Base-by-base conservation (phyloP, 2,888 invertebrate species). In the Heteromyza rotundicornis region DNA sequence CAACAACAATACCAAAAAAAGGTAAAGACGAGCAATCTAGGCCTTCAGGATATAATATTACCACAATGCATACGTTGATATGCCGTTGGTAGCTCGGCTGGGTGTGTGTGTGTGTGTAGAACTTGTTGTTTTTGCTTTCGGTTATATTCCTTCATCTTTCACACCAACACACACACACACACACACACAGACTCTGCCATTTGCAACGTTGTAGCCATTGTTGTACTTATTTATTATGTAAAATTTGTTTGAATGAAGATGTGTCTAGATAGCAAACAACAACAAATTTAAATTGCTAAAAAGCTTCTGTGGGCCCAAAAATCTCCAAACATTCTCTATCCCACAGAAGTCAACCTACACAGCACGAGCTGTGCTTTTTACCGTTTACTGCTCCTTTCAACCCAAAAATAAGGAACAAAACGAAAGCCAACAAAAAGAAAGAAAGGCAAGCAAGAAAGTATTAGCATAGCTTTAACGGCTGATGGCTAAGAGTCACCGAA, bases 261-360 rank as follows among this genome's bases (percentile, higher is more conserved):
- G 55, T 59, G 59, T 56, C 36, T 40, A 40, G 16, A 40, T 40
- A n/a, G 40, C 40, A 40, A 57, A 19, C 20, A 64, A 74, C 74
- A 74, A 74, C 71, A 76, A 70, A 73, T 76, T 74, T 74, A 74
- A 74, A 76, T 76, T 71, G 70, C 70, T 63, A 68, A 73, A 71
- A 64, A 64, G 62, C 68, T 61, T 68, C 65, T 70, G 50, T 53
- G 59, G 62, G 56, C 59, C 32, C 55, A 50, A 40, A 24, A 17
- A n/a, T n/a, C n/a, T n/a, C n/a, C n/a, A n/a, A n/a, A n/a, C n/a
- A n/a, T n/a, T n/a, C n/a, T n/a, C n/a, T n/a, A n/a, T n/a, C n/a
- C n/a, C n/a, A n/a, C n/a, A n/a, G n/a, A n/a, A n/a, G n/a, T n/a
- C n/a, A n/a, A n/a, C n/a, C n/a, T n/a, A n/a, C n/a, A n/a, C n/a